Evolutionary conservation across 2,888 invertebrate species (phyloP).

Genomic region (Antheraea yamamai): DNA sequence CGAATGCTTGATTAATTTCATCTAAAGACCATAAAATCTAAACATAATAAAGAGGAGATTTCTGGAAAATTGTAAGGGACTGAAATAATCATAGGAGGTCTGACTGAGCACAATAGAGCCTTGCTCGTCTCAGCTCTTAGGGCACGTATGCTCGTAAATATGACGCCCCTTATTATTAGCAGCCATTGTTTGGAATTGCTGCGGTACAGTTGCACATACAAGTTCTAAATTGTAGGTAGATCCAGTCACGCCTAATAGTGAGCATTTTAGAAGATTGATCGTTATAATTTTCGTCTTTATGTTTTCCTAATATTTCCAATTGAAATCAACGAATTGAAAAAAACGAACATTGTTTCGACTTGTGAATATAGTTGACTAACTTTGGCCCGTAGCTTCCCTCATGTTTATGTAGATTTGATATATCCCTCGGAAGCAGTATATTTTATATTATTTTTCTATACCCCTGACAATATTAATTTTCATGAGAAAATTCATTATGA

Average conservation of each 20-base stretch:
- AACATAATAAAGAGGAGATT: constrained; percentile 63
- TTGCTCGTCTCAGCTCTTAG: constrained; percentile 71
- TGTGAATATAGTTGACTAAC: too few relatives aligned
- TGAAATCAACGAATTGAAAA: background rate
- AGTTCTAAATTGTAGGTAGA: constrained; percentile 25
- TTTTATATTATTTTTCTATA: too few relatives aligned
- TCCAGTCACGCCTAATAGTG: background rate
- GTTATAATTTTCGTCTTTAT: background rate
- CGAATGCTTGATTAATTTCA: constrained; percentile 61
- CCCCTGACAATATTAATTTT: too few relatives aligned
- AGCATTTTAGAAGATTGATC: background rate
- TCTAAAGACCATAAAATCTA: constrained; percentile 63
- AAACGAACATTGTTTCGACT: too few relatives aligned
- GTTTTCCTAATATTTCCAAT: background rate
- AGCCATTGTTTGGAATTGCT: constrained; percentile 74
- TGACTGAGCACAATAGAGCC: constrained; percentile 71
- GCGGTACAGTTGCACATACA: constrained; percentile 35
- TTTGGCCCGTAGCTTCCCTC: too few relatives aligned
- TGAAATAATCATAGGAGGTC: constrained; percentile 81
- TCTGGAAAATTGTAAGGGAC: constrained; percentile 71
- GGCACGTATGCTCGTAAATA: constrained; percentile 81
- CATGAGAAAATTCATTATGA: too few relatives aligned
- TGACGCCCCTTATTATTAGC: constrained; percentile 79
- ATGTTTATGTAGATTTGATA: too few relatives aligned
- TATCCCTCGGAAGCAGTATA: too few relatives aligned